Base-by-base conservation (phyloP, 2,888 invertebrate species). In the Xanthia togata region DNA sequence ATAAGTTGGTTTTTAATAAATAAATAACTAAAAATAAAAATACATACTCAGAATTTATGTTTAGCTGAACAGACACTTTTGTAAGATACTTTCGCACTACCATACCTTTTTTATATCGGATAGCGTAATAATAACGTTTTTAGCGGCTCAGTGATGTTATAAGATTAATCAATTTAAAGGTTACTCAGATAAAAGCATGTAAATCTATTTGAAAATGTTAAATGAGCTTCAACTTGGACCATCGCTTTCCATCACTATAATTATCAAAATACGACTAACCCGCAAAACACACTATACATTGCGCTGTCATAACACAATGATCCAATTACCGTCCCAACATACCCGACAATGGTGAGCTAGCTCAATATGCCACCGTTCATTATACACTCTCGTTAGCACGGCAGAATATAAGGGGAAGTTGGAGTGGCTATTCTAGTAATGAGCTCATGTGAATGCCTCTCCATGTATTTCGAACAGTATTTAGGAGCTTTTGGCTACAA, bases 241-340 rank as follows among this genome's bases (percentile, higher is more conserved):
- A 31, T 8, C 23, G 2, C n/a, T 35, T 26, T 20, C n/a, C 44
- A 63, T 59, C 38, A 60, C 44, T 44, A 69, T 59, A 2, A 50
- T 64, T 8, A 60, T 0, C 23, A 38, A 63, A 68, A 68, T 68
- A 59, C n/a, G 23, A 76, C 0, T 9, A 35, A 57, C n/a, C 17
- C 35, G 20, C 17, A 59, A 53, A n/a, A 11, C 23, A 78, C 57
- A 26, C 31, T 26, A 57, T 85, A 71, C 69, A 82, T 60, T 78
- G 82, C 78, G 59, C 47, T 60, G 50, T 69, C 68, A 41, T 17
- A 68, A 60, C 41, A 74, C 69, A 78, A 70, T 78, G 69, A 70
- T 72, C 35, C 82, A 83, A 83, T 86, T 83, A 83, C 76, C 69
- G 23, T 20, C 44, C 23, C 12, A 55, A 47, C 38, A 64, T n/a